Percentiles rank a stretch among this genome's conserved stretches.
phyloP scores from a whole-genome alignment of 2,888 invertebrate species.

The Meteorus cinctellus region DNA sequence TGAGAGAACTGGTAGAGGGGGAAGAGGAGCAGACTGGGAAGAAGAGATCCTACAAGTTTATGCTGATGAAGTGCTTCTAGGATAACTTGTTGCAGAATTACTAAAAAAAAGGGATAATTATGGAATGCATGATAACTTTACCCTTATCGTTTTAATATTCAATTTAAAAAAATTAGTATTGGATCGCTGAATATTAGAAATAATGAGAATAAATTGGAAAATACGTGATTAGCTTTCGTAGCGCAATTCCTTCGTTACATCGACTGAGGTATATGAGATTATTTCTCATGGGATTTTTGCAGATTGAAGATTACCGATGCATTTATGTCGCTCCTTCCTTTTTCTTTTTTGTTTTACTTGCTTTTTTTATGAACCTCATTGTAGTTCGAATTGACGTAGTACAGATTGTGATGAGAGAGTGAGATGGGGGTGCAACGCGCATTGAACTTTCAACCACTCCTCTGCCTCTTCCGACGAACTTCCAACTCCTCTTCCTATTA shows the following conservation, averaged over 20 bases:
- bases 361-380: slow-evolving; percentile 50
- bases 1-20: no score
- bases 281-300: slow-evolving; percentile 58
- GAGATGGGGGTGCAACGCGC: slow-evolving; percentile 4
- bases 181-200: neutral
- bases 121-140: neutral
- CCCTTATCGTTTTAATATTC: neutral
- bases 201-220: neutral
- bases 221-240: neutral
- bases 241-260: neutral
- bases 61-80: neutral
- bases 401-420: neutral
- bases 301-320: slow-evolving; percentile 61
- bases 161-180: neutral
- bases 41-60: neutral
- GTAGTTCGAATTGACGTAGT: slow-evolving; percentile 9
- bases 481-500: slow-evolving; percentile 40
- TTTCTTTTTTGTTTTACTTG: neutral
- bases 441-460: neutral
- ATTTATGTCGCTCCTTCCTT: slow-evolving; percentile 56
- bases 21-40: neutral
- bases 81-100: slow-evolving; percentile 6
- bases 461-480: slow-evolving; percentile 26
- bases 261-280: slow-evolving; percentile 37
- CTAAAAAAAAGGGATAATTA: neutral